Evolutionary conservation across 2,797 vertebrate species (phyloP).

Genomic region (Bryconaethiops microstoma): DNA sequence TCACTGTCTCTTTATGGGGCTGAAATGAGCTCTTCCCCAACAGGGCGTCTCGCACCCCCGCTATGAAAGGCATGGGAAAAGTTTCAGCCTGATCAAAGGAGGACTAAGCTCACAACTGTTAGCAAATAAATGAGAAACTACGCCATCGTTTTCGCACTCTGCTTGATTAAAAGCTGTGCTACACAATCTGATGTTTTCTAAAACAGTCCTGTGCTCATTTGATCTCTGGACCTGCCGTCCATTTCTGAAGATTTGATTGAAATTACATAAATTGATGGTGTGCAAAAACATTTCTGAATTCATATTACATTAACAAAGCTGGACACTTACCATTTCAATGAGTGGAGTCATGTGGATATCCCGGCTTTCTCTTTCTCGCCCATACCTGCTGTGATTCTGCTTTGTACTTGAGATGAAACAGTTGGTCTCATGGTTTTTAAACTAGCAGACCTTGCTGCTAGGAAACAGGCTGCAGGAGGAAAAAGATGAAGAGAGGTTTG

Average conservation of each 20-base stretch:
- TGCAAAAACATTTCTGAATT: background rate
- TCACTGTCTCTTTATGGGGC: conserved; percentile 63
- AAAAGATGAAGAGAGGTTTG: background rate
- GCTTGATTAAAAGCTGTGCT: background rate
- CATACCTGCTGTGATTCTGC: conserved; percentile 1
- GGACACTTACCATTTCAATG: too few relatives aligned
- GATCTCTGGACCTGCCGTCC: background rate
- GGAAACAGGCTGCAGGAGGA: conserved; percentile 2
- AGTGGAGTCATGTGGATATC: background rate
- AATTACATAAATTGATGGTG: background rate
- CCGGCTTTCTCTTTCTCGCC: background rate
- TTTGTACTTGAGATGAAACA: conserved; percentile 24
- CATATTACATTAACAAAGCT: background rate
- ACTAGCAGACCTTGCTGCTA: conserved; percentile 7
- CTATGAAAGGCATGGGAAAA: conserved; percentile 47
- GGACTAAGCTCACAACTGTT: conserved; percentile 18
- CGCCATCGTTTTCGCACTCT: background rate
- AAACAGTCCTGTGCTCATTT: background rate
- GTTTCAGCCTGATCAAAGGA: conserved; percentile 46
- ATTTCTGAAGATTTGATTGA: background rate
- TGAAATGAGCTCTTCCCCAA: conserved; percentile 61
- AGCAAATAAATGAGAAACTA: conserved; percentile 25
- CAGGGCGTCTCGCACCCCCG: conserved; percentile 39
- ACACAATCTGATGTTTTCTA: background rate
- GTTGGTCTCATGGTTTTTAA: conserved; percentile 5